A percentile compares a stretch with the other conserved stretches of the same genome.
Evolutionary conservation across 2,797 vertebrate species (phyloP).

Genomic region (Betta splendens): DNA sequence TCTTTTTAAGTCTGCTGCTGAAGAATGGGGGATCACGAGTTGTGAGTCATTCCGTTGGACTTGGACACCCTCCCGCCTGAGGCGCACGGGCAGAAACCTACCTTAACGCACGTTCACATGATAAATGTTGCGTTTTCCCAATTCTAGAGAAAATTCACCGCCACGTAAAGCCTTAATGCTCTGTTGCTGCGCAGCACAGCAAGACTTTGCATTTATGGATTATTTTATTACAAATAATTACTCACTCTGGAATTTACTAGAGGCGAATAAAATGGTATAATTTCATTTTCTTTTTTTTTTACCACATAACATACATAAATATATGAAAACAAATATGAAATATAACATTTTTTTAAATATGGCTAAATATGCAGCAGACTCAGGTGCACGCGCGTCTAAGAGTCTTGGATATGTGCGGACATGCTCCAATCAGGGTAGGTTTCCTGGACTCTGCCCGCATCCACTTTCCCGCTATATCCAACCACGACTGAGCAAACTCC

Average conservation of each 20-base stretch:
- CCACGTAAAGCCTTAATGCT: not conserved
- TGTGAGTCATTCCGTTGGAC: conserved; percentile 66
- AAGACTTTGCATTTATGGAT: not conserved
- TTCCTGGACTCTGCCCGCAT: no score
- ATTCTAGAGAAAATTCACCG: not conserved
- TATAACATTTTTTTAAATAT: no score
- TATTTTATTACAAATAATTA: not conserved
- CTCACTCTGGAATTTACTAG: not conserved
- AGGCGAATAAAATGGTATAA: no score
- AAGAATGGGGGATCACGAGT: conserved; percentile 72
- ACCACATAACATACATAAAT: no score
- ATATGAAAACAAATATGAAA: no score
- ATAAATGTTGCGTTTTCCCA: conserved; percentile 1
- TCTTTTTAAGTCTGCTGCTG: conserved; percentile 60
- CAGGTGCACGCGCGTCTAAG: no score
- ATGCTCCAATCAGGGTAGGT: no score
- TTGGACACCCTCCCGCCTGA: conserved; percentile 51
- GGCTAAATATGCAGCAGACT: no score
- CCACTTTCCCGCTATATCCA: no score
- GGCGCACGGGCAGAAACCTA: conserved; percentile 27
- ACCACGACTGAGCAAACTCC: no score
- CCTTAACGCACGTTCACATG: not conserved
- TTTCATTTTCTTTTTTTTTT: no score
- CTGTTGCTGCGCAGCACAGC: not conserved
- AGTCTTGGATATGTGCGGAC: no score